Evolutionary conservation across 2,113 vertebrate genomes (phyloP).

Genomic region (Typhlomys cinereus): DNA sequence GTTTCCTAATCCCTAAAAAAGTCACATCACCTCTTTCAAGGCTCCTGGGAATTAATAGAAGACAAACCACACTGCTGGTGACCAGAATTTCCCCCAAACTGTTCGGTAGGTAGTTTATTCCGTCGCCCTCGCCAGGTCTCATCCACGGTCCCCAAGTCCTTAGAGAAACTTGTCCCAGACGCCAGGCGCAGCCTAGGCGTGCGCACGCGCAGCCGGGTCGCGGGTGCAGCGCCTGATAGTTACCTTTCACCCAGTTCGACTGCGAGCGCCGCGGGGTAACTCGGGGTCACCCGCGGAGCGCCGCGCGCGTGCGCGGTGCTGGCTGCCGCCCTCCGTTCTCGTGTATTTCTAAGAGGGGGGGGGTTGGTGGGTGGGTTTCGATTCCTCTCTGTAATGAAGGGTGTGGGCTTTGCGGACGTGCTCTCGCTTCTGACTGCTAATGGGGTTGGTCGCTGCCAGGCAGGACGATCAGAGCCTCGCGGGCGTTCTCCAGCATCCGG

Average conservation of each 20-base stretch:
- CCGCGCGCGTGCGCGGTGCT: constrained; percentile 68
- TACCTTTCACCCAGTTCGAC: constrained; percentile 84
- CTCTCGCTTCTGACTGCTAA: background rate
- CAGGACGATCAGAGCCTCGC: background rate
- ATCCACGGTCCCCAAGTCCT: background rate
- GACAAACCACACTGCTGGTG: too few species aligned
- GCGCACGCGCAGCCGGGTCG: background rate
- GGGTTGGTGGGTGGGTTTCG: constrained; percentile 47
- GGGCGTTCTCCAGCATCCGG: too few species aligned
- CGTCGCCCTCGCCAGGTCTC: background rate
- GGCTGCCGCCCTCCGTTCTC: fast-evolving
- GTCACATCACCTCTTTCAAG: background rate
- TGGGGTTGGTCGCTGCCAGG: background rate
- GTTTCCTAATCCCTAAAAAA: background rate
- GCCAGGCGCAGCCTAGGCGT: fast-evolving
- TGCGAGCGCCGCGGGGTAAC: constrained; percentile 73
- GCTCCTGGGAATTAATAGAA: background rate
- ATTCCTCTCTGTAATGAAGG: constrained; percentile 24
- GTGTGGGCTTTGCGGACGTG: constrained; percentile 22
- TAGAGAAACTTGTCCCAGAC: background rate
- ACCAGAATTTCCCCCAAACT: background rate
- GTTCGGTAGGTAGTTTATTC: background rate
- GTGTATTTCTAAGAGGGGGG: too few species aligned
- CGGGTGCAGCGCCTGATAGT: constrained; percentile 66
- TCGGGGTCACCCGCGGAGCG: constrained; percentile 70